Percentiles rank a stretch among this genome's conserved stretches.
These are phyloP conservation scores for Lycocorax pyrrhopterus DNA, from an alignment of 2,113 vertebrate genomes.

Conservation along the genomic window DNA sequence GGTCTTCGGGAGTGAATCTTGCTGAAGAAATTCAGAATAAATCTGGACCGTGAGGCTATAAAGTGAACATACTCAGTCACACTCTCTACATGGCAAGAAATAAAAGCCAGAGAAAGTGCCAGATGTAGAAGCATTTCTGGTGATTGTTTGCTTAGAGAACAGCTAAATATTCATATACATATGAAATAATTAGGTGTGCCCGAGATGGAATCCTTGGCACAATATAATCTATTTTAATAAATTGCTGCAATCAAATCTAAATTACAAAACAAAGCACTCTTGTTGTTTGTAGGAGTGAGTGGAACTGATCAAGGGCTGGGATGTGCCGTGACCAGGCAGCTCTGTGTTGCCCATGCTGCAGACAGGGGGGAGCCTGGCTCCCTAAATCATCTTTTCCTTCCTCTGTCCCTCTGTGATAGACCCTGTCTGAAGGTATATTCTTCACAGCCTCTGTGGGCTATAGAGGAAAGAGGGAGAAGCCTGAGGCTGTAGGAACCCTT, in stretches of 20 bases:
- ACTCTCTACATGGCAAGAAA: not conserved
- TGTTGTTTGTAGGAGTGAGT: not conserved
- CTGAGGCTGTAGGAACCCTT: not conserved
- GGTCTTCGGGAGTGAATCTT: not conserved
- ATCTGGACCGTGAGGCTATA: accelerated
- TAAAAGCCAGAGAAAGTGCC: not conserved
- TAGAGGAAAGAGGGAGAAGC: not conserved
- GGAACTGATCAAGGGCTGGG: not conserved
- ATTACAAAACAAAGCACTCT: accelerated
- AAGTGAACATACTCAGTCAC: not conserved
- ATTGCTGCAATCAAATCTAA: not conserved
- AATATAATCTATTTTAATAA: not conserved
- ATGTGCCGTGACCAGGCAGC: not conserved
- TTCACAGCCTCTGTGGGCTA: not conserved
- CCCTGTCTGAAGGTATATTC: accelerated
- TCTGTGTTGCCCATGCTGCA: not conserved
- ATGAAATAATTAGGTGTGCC: not conserved
- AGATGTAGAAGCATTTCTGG: not conserved
- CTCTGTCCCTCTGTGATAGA: accelerated
- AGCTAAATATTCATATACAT: not conserved
- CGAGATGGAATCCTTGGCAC: not conserved
- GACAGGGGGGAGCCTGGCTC: not conserved
- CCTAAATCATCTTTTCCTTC: not conserved
- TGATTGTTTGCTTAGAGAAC: not conserved
- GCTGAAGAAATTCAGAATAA: not conserved